Evolutionary conservation across 2,888 invertebrate species (phyloP).

Genomic region (Coremacera marginata): DNA sequence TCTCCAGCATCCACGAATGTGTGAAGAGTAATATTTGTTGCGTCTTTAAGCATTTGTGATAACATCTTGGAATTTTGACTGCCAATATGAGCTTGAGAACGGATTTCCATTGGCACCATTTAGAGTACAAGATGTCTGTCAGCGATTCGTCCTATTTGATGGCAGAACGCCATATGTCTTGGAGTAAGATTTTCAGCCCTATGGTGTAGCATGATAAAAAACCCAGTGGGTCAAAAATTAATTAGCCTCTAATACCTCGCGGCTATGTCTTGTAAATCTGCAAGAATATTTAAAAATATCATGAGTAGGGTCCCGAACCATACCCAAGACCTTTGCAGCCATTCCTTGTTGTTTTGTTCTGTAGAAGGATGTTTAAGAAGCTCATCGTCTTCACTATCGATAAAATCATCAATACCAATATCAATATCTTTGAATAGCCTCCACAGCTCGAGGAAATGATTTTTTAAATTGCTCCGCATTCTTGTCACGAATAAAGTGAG

Average conservation of each 20-base stretch:
- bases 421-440: constrained; percentile 22
- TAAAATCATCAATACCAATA: constrained; percentile 41
- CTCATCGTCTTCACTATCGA: constrained; percentile 33
- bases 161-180: constrained; percentile 47
- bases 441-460: constrained; percentile 27
- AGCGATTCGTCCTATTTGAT: constrained; percentile 44
- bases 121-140: not conserved
- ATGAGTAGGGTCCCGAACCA: constrained; percentile 26
- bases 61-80: constrained; percentile 43
- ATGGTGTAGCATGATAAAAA: constrained; percentile 43
- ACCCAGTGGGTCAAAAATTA: constrained; percentile 46
- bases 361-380: too few species aligned
- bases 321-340: not conserved
- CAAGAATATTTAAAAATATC: constrained; percentile 44
- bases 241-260: constrained; percentile 41
- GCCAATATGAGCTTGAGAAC: constrained; percentile 35
- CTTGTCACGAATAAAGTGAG: constrained; percentile 17
- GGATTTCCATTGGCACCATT: constrained; percentile 44
- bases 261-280: constrained; percentile 41
- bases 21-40: constrained; percentile 38
- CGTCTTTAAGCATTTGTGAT: not conserved
- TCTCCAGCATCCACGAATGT: constrained; percentile 46
- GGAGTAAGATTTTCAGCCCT: constrained; percentile 43
- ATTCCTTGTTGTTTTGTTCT: not conserved
- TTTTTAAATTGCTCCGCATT: not conserved